Percentiles rank a stretch among this genome's conserved stretches.
These are phyloP conservation scores for Fukomys damarensis DNA, from an alignment of 2,113 vertebrate species.

Conservation along the genomic window DNA sequence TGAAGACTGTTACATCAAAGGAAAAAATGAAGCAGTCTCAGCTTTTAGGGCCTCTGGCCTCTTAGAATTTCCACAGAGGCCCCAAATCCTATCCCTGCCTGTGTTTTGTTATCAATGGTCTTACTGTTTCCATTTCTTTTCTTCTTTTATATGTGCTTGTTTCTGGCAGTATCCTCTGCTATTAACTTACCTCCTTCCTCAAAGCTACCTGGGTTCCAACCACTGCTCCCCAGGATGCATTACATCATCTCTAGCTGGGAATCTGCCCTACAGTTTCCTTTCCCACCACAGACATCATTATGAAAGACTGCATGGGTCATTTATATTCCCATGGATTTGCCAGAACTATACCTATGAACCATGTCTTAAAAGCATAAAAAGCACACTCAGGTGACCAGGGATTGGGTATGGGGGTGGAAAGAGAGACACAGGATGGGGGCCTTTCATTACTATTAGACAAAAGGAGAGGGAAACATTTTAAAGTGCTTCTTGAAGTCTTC, in stretches of 20 bases:
- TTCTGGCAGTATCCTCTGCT: constrained; percentile 4
- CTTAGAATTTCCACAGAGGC: constrained; percentile 13
- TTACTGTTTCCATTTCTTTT: constrained; percentile 58
- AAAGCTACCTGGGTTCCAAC: constrained; percentile 8
- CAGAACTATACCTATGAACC: neutral
- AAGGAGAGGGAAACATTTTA: neutral
- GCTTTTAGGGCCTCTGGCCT: neutral
- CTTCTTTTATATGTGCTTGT: neutral
- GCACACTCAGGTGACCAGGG: neutral
- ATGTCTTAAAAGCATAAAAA: neutral
- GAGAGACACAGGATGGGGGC: neutral
- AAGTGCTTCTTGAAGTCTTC: neutral
- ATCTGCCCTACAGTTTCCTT: neutral
- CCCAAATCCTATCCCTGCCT: neutral
- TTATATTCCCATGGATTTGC: constrained; percentile 11
- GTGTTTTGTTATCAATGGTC: constrained; percentile 13
- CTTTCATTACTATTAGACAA: neutral
- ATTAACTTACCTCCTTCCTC: constrained; percentile 43
- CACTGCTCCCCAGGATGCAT: neutral
- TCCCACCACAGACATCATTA: neutral
- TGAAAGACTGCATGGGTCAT: neutral
- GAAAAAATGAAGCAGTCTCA: neutral
- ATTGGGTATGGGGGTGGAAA: neutral
- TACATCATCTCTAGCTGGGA: neutral
- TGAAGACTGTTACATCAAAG: neutral